phyloP scores from a whole-genome alignment of 2,888 invertebrate genomes.

The Heliconius cydno region DNA sequence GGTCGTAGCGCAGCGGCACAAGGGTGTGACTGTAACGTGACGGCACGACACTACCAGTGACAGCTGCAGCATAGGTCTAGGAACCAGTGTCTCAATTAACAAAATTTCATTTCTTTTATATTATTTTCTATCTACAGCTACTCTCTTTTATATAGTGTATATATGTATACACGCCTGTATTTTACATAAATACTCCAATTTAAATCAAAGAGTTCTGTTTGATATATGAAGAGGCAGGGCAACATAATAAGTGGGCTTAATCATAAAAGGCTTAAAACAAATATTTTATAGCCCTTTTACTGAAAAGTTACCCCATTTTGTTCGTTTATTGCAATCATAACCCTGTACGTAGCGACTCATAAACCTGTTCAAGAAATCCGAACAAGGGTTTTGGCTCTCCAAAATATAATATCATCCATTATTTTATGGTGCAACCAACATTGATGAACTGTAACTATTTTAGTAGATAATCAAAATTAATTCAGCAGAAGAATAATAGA shows the following conservation, averaged over 20 bases:
- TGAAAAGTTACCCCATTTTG: constrained; percentile 26
- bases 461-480: neutral
- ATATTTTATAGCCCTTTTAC: constrained; percentile 30
- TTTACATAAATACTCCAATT: too few species aligned
- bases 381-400: constrained; percentile 12
- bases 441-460: neutral
- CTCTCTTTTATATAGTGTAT: too few species aligned
- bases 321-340: constrained; percentile 37
- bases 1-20: too few species aligned
- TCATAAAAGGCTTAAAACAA: constrained; percentile 26
- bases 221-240: neutral
- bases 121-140: too few species aligned
- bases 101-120: too few species aligned
- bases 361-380: constrained; percentile 32
- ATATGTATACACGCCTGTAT: too few species aligned
- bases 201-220: neutral
- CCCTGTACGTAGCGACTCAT: constrained; percentile 22
- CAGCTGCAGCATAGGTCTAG: too few species aligned
- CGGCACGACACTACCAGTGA: too few species aligned
- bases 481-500: too few species aligned
- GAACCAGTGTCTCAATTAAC: too few species aligned
- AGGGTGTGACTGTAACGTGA: too few species aligned
- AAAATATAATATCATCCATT: constrained; percentile 19
- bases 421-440: constrained; percentile 16
- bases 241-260: constrained; percentile 3